Conservation (phyloP, 2,797 vertebrate genomes). For the Lepus townsendii region DNA sequence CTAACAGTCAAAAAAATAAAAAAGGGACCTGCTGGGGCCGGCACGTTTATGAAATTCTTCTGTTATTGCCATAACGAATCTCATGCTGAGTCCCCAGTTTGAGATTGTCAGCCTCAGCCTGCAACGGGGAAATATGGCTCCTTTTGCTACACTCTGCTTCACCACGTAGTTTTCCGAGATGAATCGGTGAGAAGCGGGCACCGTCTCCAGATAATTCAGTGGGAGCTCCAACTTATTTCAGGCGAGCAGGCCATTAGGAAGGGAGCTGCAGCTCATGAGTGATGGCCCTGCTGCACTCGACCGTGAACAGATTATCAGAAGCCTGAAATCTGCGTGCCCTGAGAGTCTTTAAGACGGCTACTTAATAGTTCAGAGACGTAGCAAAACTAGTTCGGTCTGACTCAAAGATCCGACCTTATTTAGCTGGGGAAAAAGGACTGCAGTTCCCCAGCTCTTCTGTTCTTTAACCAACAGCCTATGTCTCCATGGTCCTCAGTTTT, state of each 20-base stretch:
- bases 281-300: background rate
- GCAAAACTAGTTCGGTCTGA: background rate
- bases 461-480: background rate
- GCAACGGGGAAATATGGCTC: background rate
- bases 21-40: background rate
- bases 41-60: slow-evolving; percentile 14
- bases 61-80: background rate
- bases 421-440: background rate
- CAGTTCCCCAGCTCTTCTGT: background rate
- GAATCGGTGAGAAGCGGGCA: background rate
- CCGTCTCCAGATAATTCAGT: background rate
- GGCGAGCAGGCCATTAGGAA: background rate
- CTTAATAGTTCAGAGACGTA: slow-evolving; percentile 21
- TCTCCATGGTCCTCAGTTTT: background rate
- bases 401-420: background rate
- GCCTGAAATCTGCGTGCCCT: background rate
- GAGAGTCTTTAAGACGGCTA: background rate
- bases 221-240: background rate
- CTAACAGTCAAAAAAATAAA: background rate
- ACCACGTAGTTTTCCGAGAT: background rate
- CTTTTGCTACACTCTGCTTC: background rate
- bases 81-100: background rate
- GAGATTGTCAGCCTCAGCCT: background rate
- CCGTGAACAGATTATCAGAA: background rate
- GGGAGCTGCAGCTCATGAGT: background rate